Evolutionary conservation across 2,797 vertebrate species (phyloP).

Genomic region (Antennarius maculatus): DNA sequence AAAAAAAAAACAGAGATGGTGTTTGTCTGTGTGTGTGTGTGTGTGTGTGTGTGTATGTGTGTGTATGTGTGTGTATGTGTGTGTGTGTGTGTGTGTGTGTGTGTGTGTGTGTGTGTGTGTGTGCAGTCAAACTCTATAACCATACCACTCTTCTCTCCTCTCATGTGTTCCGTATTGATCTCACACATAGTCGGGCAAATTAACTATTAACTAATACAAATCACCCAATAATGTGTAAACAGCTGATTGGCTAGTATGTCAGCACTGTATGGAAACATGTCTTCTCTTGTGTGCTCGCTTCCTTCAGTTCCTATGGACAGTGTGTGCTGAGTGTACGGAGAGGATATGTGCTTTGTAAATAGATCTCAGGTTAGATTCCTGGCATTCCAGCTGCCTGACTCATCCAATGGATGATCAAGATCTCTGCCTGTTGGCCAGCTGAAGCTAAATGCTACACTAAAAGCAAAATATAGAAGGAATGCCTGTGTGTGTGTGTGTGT

Average conservation of each 20-base stretch:
- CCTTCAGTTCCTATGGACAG: slow-evolving; percentile 31
- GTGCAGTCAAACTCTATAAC: slow-evolving; percentile 10
- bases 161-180: slow-evolving; percentile 56
- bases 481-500: slow-evolving; percentile 6
- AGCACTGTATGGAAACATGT: slow-evolving; percentile 32
- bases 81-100: neutral
- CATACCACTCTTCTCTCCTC: slow-evolving; percentile 19
- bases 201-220: slow-evolving; percentile 61
- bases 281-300: slow-evolving; percentile 17
- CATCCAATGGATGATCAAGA: slow-evolving; percentile 68
- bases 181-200: slow-evolving; percentile 34
- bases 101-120: neutral
- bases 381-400: slow-evolving; percentile 77
- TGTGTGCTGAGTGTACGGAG: slow-evolving; percentile 54
- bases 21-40: neutral
- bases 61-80: neutral
- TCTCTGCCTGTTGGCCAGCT: slow-evolving; percentile 60
- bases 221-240: slow-evolving; percentile 53
- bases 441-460: slow-evolving; percentile 37
- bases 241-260: slow-evolving; percentile 54
- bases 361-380: slow-evolving; percentile 84
- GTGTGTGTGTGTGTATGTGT: neutral
- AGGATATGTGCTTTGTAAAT: slow-evolving; percentile 82
- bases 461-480: slow-evolving; percentile 23
- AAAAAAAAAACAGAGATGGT: neutral